These are phyloP conservation scores for Zophobas atratus DNA, from an alignment of 1,140 invertebrate genomes.

Conservation along the genomic window DNA sequence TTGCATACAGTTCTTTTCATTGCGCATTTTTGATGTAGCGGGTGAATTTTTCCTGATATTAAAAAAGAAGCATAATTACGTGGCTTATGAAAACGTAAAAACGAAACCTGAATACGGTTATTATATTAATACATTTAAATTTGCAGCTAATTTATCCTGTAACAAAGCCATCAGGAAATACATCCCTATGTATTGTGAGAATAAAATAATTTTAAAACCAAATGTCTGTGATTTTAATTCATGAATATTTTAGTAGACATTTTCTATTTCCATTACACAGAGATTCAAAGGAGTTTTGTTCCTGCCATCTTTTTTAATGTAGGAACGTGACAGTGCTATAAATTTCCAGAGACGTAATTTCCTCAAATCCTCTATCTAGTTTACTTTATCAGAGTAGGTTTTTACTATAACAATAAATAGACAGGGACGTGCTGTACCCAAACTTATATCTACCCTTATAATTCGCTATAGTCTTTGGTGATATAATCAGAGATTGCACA, in stretches of 20 bases:
- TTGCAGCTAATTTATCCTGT: too few relatives aligned
- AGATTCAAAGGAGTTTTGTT: background rate
- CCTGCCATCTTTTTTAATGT: background rate
- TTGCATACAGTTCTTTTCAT: too few relatives aligned
- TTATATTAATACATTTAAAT: too few relatives aligned
- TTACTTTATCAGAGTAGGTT: conserved; percentile 6
- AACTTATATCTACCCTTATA: conserved; percentile 21
- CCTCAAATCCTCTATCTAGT: background rate
- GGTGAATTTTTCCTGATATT: too few relatives aligned
- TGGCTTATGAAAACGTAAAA: too few relatives aligned
- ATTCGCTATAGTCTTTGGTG: conserved; percentile 17
- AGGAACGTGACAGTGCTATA: background rate
- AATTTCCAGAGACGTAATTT: background rate
- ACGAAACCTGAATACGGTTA: too few relatives aligned
- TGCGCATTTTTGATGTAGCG: too few relatives aligned
- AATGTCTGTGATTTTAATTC: background rate
- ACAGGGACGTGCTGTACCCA: conserved; percentile 10
- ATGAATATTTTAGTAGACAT: background rate
- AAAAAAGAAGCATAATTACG: too few relatives aligned
- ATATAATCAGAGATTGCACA: conserved; percentile 26
- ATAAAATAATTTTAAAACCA: too few relatives aligned
- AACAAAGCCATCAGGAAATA: too few relatives aligned
- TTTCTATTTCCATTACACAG: background rate
- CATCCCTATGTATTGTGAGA: too few relatives aligned
- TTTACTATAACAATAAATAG: conserved; percentile 20